Evolutionary conservation across 2,113 vertebrate species (phyloP).

Genomic region (Xiphophorus hellerii): DNA sequence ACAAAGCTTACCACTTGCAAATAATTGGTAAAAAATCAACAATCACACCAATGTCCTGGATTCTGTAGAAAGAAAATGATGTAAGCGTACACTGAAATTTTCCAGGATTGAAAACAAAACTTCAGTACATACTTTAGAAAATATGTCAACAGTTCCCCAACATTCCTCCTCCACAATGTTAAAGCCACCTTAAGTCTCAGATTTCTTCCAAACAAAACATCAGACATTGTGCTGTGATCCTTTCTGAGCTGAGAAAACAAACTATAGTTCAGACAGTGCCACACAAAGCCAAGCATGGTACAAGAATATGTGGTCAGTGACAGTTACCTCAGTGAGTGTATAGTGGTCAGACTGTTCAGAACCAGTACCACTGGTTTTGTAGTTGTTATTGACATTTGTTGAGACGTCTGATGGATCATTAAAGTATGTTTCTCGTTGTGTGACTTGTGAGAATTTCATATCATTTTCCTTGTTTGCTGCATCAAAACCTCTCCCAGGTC

Average conservation of each 20-base stretch:
- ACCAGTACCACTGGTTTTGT: slow-evolving; percentile 81
- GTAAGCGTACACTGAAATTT: slow-evolving; percentile 8
- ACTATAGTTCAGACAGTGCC: background rate
- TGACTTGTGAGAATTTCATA: slow-evolving; percentile 79
- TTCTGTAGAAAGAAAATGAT: slow-evolving; percentile 73
- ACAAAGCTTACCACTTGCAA: slow-evolving; percentile 84
- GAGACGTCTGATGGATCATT: slow-evolving; percentile 78
- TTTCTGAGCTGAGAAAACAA: slow-evolving; percentile 82
- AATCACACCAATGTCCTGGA: slow-evolving; percentile 90
- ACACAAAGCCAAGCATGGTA: background rate
- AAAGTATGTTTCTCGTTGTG: slow-evolving; percentile 78
- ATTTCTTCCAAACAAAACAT: slow-evolving; percentile 91
- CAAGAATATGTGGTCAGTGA: background rate
- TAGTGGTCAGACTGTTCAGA: slow-evolving; percentile 85
- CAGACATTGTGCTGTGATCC: slow-evolving; percentile 89
- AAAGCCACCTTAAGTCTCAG: slow-evolving; percentile 91
- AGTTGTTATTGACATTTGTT: slow-evolving; percentile 77
- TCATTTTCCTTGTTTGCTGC: slow-evolving; percentile 93
- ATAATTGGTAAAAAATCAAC: slow-evolving; percentile 94
- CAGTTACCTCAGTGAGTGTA: slow-evolving; percentile 86
- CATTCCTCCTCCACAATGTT: slow-evolving; percentile 91
- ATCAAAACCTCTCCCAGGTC: slow-evolving; percentile 74
- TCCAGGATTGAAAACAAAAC: background rate
- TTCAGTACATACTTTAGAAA: slow-evolving; percentile 84
- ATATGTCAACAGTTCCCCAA: slow-evolving; percentile 90